Percentiles rank a stretch among this genome's conserved stretches.
Conservation (phyloP, 2,888 invertebrate genomes). For the Coronaproctus castanopsis region DNA sequence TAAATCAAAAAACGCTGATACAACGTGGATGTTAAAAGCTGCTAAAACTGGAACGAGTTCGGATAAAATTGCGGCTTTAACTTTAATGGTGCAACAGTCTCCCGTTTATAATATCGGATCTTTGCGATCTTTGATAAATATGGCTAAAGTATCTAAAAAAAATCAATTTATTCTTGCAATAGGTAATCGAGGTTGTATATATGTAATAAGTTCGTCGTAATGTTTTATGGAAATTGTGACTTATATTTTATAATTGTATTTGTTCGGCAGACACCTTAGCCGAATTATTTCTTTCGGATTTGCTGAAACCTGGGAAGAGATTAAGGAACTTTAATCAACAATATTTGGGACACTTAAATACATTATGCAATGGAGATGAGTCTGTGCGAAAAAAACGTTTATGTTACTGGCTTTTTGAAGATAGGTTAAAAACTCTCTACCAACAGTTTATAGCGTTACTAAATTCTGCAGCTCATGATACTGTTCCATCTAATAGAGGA, state of each 20-base stretch:
- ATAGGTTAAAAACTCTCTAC: slow-evolving; percentile 51
- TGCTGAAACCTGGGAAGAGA: slow-evolving; percentile 43
- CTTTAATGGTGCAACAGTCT: slow-evolving; percentile 58
- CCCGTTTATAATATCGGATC: slow-evolving; percentile 56
- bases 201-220: slow-evolving; percentile 2
- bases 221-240: not conserved
- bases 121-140: slow-evolving; percentile 46
- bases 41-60: slow-evolving; percentile 59
- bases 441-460: slow-evolving; percentile 46
- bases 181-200: slow-evolving; percentile 28
- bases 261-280: slow-evolving; percentile 61
- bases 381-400: slow-evolving; percentile 39
- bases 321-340: slow-evolving; percentile 44
- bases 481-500: slow-evolving; percentile 57
- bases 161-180: slow-evolving; percentile 46
- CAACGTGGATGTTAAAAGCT: slow-evolving; percentile 59
- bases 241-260: slow-evolving; percentile 1
- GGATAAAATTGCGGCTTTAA: slow-evolving; percentile 70
- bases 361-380: slow-evolving; percentile 41
- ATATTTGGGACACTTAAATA: slow-evolving; percentile 35
- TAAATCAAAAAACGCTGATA: slow-evolving; percentile 31
- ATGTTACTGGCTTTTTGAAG: slow-evolving; percentile 73
- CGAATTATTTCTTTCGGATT: slow-evolving; percentile 52
- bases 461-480: slow-evolving; percentile 52
- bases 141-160: slow-evolving; percentile 59